Evolutionary conservation across 2,113 vertebrate species (phyloP).

Genomic region (Myotis lucifugus): DNA sequence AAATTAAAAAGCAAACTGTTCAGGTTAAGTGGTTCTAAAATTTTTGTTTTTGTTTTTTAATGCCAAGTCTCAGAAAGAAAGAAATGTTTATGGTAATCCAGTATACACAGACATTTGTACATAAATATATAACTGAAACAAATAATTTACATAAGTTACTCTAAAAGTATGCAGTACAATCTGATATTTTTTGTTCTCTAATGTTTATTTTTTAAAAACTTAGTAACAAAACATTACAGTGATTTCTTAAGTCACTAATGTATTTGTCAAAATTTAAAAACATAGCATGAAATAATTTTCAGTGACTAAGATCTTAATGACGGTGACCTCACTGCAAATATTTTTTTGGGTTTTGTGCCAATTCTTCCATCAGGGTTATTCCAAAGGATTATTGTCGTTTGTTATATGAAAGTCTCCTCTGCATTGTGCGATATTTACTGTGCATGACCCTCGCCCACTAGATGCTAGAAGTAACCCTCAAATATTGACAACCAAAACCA

Average conservation of each 20-base stretch:
- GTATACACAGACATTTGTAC: not conserved
- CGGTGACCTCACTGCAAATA: not conserved
- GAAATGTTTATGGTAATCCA: not conserved
- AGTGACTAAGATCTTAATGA: not conserved
- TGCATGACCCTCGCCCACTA: not conserved
- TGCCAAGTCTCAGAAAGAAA: not conserved
- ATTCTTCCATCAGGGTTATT: not conserved
- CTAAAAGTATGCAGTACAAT: not conserved
- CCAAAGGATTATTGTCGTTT: not conserved
- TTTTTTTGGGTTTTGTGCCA: not conserved
- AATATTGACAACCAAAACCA: not conserved
- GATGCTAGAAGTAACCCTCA: not conserved
- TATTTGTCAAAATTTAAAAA: not conserved
- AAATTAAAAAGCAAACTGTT: not conserved
- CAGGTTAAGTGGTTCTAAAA: not conserved
- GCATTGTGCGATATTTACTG: not conserved
- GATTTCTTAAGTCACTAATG: not conserved
- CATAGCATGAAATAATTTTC: not conserved
- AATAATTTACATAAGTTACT: not conserved
- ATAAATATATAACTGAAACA: not conserved
- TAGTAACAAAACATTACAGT: not conserved
- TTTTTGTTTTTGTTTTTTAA: not conserved
- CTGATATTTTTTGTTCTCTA: not conserved
- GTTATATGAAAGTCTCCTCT: not conserved
- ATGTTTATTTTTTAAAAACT: not conserved